Conservation (phyloP, 2,113 vertebrate genomes). For the Oostethus manadensis region DNA sequence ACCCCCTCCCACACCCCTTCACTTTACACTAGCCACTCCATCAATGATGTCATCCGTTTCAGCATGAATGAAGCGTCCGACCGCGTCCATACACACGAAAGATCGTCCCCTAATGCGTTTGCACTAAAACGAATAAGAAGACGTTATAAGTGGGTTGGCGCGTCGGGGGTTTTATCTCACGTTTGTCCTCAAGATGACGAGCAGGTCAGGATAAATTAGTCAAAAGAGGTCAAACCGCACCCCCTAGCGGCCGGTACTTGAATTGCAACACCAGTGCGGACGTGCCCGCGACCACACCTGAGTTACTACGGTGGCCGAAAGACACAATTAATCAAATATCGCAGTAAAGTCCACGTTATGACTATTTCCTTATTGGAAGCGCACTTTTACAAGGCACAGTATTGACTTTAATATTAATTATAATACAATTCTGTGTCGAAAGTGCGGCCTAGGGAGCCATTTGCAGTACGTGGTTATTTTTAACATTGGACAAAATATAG, state of each 20-base stretch:
- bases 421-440: too few species aligned
- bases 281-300: constrained; percentile 1
- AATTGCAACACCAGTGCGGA: background rate
- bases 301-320: background rate
- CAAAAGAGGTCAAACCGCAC: background rate
- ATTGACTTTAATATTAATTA: too few species aligned
- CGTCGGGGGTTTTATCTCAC: background rate
- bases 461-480: too few species aligned
- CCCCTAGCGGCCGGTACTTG: background rate
- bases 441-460: too few species aligned
- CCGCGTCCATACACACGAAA: constrained; percentile 15
- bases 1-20: constrained; percentile 16
- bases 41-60: constrained; percentile 73
- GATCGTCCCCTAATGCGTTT: background rate
- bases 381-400: too few species aligned
- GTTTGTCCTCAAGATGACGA: background rate
- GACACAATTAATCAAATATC: too few species aligned
- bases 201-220: background rate
- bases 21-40: constrained; percentile 67
- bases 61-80: constrained; percentile 15
- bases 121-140: background rate
- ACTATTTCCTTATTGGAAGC: too few species aligned
- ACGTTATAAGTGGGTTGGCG: background rate
- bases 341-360: too few species aligned
- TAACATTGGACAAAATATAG: too few species aligned